Base-by-base conservation (phyloP, 1,140 invertebrate genomes). In the Bursaphelenchus mucronatus region DNA sequence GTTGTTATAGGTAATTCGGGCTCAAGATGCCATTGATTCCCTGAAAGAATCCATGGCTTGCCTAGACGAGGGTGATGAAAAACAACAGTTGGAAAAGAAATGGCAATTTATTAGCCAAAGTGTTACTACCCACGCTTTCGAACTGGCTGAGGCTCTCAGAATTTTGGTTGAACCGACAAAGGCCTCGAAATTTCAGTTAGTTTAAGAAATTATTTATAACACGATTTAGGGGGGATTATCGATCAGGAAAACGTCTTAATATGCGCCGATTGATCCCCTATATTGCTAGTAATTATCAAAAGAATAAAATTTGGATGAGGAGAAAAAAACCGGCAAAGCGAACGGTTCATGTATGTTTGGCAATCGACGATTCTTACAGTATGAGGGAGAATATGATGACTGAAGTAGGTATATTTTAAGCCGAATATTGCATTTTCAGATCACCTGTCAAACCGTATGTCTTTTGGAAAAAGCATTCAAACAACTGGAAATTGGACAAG, bases 291-390 rank as follows among this genome's bases (percentile, higher is more conserved):
- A 90, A 97, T 81, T 99, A 97, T 83, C 87, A 94, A 44, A 99
- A 99, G 81, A 94, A 99, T 79, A 95, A 96, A 82, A 99, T 99
- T 76, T 99, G 96, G 96, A 76, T 99, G 69, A 84, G 94, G 52
- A 84, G 96, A 53, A 97, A 91, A 0, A 94, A 95, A 83, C 92
- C 92, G 0, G 92, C 90, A 0, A 92, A 96, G 81, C 85, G 96
- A 58, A 88, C 97, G 70, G 99, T 97, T 83, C 93, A 97, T 82
- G 94, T 99, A 45, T 87, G 92, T 40, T 84, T 99, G 11, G 95
- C 96, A 0, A 87, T 99, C 8, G 96, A 99, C 83, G 94, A 99
- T 83, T 97, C 94, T 0, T 90, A 90, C 9, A 86, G 89, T 62
- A 93, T 94, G 91, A 85, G 87, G 10, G 89, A 92, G 76, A 92